A percentile compares a stretch with the other conserved stretches of the same genome.
Evolutionary conservation across 2,797 vertebrate genomes (phyloP).

Genomic region (Adrianichthys oophorus): DNA sequence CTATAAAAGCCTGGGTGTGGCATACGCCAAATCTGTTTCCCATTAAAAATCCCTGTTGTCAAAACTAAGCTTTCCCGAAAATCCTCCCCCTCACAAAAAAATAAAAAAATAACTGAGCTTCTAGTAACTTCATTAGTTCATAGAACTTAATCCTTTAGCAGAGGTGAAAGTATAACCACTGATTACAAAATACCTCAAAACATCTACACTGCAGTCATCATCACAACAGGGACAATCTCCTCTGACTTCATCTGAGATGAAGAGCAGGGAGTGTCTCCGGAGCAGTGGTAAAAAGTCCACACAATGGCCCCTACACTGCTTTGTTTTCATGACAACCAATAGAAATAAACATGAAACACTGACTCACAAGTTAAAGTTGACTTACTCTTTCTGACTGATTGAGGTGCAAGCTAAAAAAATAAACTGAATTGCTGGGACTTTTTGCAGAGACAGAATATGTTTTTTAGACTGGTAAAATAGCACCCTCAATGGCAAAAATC

Average conservation of each 20-base stretch:
- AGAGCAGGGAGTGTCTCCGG: constrained; percentile 53
- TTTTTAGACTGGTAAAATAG: constrained; percentile 57
- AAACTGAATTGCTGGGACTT: constrained; percentile 40
- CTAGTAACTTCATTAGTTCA: no score
- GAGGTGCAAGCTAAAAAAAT: constrained; percentile 38
- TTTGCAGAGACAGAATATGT: constrained; percentile 16
- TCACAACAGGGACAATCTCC: constrained; percentile 33
- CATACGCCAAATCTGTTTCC: constrained; percentile 32
- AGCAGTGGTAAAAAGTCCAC: constrained; percentile 29
- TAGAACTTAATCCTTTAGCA: no score
- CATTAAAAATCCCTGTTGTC: constrained; percentile 35
- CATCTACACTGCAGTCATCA: constrained; percentile 34
- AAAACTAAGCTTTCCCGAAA: constrained; percentile 22
- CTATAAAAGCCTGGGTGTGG: constrained; percentile 57
- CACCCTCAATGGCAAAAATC: constrained; percentile 77
- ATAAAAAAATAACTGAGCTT: no score
- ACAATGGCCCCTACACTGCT: constrained; percentile 46
- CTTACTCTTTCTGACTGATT: constrained; percentile 36
- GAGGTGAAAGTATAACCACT: constrained; percentile 7
- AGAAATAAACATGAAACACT: constrained; percentile 65
- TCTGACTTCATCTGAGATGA: constrained; percentile 36
- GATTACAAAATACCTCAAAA: constrained; percentile 24
- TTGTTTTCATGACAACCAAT: constrained; percentile 77
- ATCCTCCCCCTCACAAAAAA: no score
- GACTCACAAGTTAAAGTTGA: constrained; percentile 50